Percentiles rank a stretch among this genome's conserved stretches.
Evolutionary conservation across 2,888 invertebrate genomes (phyloP).

Genomic region (Liodrosophila aerea): DNA sequence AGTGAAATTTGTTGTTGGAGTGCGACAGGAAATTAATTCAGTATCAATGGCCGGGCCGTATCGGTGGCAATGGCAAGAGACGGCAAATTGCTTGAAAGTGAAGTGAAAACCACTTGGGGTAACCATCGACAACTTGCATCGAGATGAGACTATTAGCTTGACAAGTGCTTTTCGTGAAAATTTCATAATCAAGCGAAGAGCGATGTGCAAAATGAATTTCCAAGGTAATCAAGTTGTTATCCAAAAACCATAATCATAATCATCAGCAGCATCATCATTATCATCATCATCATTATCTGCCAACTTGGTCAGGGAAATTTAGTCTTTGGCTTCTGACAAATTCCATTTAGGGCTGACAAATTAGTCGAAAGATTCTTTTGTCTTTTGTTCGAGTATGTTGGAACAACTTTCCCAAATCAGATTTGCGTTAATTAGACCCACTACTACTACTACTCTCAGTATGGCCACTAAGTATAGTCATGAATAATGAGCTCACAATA

Average conservation of each 20-base stretch:
- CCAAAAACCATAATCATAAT: constrained; percentile 14
- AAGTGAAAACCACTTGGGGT: constrained; percentile 41
- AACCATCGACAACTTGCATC: constrained; percentile 2
- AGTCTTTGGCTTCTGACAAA: background rate
- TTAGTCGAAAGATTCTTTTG: constrained; percentile 25
- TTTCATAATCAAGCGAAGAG: constrained; percentile 40
- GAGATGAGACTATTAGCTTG: constrained; percentile 39
- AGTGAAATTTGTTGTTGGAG: constrained; percentile 31
- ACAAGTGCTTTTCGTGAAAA: constrained; percentile 43
- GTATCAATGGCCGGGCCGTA: constrained; percentile 50
- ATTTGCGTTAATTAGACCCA: constrained; percentile 54
- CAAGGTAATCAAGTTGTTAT: constrained; percentile 39
- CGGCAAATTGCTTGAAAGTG: constrained; percentile 39
- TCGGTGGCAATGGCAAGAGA: constrained; percentile 4
- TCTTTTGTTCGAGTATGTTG: constrained; percentile 2
- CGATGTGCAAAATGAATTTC: constrained; percentile 15
- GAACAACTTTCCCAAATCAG: constrained; percentile 22
- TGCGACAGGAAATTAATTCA: constrained; percentile 65
- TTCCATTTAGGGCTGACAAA: constrained; percentile 32
- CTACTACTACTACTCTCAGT: no score
- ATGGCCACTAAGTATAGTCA: background rate
- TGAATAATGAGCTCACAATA: constrained; percentile 28
- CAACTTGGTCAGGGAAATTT: background rate
- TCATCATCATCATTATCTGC: constrained; percentile 13
- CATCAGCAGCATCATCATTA: constrained; percentile 15